Evolutionary conservation across 2,113 vertebrate genomes (phyloP).

Genomic region (Gambusia holbrooki): DNA sequence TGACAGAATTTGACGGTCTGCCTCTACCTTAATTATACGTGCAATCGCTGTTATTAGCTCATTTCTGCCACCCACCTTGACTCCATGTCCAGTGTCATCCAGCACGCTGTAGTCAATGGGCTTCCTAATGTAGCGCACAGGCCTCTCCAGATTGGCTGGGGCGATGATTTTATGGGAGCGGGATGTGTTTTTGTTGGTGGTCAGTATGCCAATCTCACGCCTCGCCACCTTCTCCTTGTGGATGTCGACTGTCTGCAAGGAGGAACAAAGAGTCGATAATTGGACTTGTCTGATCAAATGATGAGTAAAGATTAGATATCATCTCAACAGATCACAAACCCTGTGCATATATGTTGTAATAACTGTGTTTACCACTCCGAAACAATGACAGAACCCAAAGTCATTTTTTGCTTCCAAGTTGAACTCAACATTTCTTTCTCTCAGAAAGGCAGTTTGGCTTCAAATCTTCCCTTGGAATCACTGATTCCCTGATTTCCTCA

Average conservation of each 20-base stretch:
- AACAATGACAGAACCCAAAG: not conserved
- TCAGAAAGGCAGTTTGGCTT: not conserved
- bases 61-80: constrained; percentile 78
- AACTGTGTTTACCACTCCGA: not conserved
- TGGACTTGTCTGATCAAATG: too few species aligned
- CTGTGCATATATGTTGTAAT: not conserved
- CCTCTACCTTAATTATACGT: not conserved
- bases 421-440: not conserved
- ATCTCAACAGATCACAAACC: not conserved
- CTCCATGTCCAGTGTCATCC: constrained; percentile 96
- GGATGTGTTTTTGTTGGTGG: constrained; percentile 96
- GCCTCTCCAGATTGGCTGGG: constrained; percentile 92
- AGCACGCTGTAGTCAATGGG: constrained; percentile 95
- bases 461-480: not conserved
- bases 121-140: constrained; percentile 97
- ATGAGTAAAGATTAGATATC: not conserved
- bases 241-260: constrained; percentile 91
- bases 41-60: not conserved
- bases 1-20: too few species aligned
- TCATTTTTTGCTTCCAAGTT: not conserved
- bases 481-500: not conserved
- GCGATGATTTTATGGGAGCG: constrained; percentile 97
- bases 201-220: constrained; percentile 97
- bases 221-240: constrained; percentile 98
- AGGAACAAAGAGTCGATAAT: not conserved